Base-by-base conservation (phyloP, 2,888 invertebrate species). In the Anoplius nigerrimus region DNA sequence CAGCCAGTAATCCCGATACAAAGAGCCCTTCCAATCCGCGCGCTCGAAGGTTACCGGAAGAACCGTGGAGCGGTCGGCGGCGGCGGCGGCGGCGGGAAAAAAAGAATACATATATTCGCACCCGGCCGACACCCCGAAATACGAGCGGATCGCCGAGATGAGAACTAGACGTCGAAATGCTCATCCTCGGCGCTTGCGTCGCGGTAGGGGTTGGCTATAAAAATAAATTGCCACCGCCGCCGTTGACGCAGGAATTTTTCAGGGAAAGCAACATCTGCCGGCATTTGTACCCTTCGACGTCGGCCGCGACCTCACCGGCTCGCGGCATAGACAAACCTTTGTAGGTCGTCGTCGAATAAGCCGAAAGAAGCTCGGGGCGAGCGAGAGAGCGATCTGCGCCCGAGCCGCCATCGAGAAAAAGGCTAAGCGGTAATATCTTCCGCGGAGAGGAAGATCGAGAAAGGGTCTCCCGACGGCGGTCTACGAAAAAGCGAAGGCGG, bases 391-490 rank as follows among this genome's bases (percentile, higher is more conserved):
- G 27, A 27, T 2, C 27, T 27, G 6, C 27, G 27, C n/a, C n/a
- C n/a, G n/a, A n/a, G n/a, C n/a, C n/a, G n/a, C 46, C 62, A 53
- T 27, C 74, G 59, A 56, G 60, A 65, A 76, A n/a, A 71, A 69
- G 72, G 71, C 63, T 67, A 66, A 70, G 55, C 67, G 72, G 57
- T 64, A 70, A 74, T 77, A 78, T 78, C 74, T 75, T 62, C 57
- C 72, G 71, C 67, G 66, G 34, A 34, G 48, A n/a, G n/a, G n/a
- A 51, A 61, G 71, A 74, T 74, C 65, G 48, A 63, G 56, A 64
- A 52, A 62, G 54, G 62, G 56, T 68, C 53, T 46, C 42, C n/a
- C n/a, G n/a, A n/a, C n/a, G n/a, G n/a, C n/a, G n/a, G n/a, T n/a
- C n/a, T n/a, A n/a, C n/a, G n/a, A n/a, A n/a, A n/a, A n/a, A n/a